phyloP scores from a whole-genome alignment of 1,140 invertebrate species.

The Watersipora subatra region DNA sequence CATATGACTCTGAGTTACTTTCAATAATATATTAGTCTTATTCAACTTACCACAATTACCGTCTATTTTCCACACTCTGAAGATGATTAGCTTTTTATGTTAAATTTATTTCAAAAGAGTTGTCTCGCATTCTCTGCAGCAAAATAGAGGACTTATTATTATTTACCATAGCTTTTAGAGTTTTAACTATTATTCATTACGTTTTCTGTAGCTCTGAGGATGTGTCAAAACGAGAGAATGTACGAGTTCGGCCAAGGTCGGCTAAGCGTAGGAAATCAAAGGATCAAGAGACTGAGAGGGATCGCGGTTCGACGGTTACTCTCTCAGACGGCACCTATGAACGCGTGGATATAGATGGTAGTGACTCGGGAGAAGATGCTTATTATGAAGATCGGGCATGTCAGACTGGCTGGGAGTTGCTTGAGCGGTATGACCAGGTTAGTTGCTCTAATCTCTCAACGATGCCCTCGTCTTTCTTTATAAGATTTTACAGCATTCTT shows the following conservation, averaged over 20 bases:
- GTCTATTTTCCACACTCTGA: neutral
- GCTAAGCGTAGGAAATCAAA: slow-evolving; percentile 12
- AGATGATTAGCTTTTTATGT: too few species aligned
- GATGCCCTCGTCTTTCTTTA: too few species aligned
- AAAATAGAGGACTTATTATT: neutral
- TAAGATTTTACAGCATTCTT: too few species aligned
- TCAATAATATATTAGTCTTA: neutral
- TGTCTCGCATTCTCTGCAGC: neutral
- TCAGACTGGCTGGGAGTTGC: slow-evolving; percentile 22
- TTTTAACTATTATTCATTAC: neutral
- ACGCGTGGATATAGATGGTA: neutral
- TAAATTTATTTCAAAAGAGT: too few species aligned
- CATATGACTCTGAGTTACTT: too few species aligned
- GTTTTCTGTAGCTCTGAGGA: neutral
- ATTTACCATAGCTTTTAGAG: neutral
- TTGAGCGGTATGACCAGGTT: slow-evolving; percentile 25
- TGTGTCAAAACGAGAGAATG: neutral
- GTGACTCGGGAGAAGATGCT: slow-evolving; percentile 12
- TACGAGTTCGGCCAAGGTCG: slow-evolving; percentile 11
- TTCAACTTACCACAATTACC: neutral
- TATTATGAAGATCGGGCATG: slow-evolving; percentile 16
- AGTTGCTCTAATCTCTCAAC: too few species aligned
- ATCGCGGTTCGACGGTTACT: neutral
- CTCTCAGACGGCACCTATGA: neutral
- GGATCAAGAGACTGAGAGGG: neutral